Evolutionary conservation across 2,113 vertebrate species (phyloP).

Genomic region (Limnothrissa miodon): DNA sequence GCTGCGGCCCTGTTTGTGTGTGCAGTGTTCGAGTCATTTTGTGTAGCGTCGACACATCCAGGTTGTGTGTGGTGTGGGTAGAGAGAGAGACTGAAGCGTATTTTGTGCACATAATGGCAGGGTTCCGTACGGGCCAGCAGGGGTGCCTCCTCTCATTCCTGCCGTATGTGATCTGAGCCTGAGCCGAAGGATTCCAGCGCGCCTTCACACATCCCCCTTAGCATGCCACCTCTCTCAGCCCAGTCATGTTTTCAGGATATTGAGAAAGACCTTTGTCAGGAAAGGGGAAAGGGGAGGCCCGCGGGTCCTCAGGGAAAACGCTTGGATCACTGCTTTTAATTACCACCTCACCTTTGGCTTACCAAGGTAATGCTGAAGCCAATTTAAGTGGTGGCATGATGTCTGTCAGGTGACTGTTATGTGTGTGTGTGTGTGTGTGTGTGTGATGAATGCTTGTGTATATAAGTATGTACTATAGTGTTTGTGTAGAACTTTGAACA

Average conservation of each 20-base stretch:
- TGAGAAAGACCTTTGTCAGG: constrained; percentile 71
- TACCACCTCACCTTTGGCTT: constrained; percentile 61
- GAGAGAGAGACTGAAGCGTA: constrained; percentile 47
- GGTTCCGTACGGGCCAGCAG: constrained; percentile 24
- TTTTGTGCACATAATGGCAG: constrained; percentile 33
- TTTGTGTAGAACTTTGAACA: background rate
- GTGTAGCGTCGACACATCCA: background rate
- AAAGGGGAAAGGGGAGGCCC: constrained; percentile 60
- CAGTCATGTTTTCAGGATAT: constrained; percentile 69
- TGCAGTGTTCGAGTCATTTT: background rate
- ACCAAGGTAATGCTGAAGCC: constrained; percentile 42
- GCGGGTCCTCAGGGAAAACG: constrained; percentile 49
- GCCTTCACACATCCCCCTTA: constrained; percentile 54
- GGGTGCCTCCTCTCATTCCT: constrained; percentile 60
- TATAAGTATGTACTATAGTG: no score
- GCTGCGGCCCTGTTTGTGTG: background rate
- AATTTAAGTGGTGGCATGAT: constrained; percentile 46
- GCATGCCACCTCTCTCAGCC: constrained; percentile 48
- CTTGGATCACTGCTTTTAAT: constrained; percentile 51
- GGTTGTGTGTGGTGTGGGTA: constrained; percentile 33
- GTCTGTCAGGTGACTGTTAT: constrained; percentile 38
- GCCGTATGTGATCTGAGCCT: constrained; percentile 60
- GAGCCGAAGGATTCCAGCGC: constrained; percentile 42
- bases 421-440: constrained; percentile 18
- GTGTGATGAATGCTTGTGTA: background rate